A percentile compares a stretch with the other conserved stretches of the same genome.
Evolutionary conservation across 2,113 vertebrate genomes (phyloP).

Genomic region (Aegotheles bennettii): DNA sequence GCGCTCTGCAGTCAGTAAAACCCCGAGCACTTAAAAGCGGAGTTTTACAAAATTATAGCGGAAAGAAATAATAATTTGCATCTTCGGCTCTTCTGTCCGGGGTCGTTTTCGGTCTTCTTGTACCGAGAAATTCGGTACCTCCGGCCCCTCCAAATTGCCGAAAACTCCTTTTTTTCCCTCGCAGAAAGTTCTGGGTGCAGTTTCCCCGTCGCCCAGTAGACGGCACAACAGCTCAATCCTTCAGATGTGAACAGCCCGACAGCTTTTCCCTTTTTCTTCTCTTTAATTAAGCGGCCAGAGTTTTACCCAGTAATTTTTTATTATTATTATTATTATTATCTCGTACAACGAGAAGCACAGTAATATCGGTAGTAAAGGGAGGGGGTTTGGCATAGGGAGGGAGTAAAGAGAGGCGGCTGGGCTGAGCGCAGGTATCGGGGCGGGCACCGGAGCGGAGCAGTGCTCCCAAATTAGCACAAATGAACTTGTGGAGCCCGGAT

Average conservation of each 20-base stretch:
- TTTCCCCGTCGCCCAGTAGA: constrained; percentile 82
- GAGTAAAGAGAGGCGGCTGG: neutral
- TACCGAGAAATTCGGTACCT: neutral
- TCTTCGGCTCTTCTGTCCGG: neutral
- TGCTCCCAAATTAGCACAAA: neutral
- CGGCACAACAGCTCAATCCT: constrained; percentile 90
- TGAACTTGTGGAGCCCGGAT: neutral
- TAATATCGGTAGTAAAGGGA: neutral
- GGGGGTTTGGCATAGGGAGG: neutral
- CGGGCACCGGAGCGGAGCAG: neutral
- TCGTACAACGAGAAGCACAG: neutral
- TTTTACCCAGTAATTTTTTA: neutral
- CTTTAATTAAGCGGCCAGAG: constrained; percentile 23
- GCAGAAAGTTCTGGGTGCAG: constrained; percentile 57
- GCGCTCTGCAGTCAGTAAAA: neutral
- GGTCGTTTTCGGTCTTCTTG: neutral
- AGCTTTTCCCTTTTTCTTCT: neutral
- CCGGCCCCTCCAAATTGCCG: neutral
- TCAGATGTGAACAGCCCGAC: constrained; percentile 22
- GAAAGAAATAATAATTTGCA: neutral
- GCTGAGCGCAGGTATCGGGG: neutral
- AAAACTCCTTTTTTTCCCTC: neutral
- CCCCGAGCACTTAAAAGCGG: neutral
- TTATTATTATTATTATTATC: neutral
- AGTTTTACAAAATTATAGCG: neutral